A percentile compares a stretch with the other conserved stretches of the same genome.
These are phyloP conservation scores for Adelognathus sp. DNA, from an alignment of 2,888 invertebrate genomes.

Conservation along the genomic window DNA sequence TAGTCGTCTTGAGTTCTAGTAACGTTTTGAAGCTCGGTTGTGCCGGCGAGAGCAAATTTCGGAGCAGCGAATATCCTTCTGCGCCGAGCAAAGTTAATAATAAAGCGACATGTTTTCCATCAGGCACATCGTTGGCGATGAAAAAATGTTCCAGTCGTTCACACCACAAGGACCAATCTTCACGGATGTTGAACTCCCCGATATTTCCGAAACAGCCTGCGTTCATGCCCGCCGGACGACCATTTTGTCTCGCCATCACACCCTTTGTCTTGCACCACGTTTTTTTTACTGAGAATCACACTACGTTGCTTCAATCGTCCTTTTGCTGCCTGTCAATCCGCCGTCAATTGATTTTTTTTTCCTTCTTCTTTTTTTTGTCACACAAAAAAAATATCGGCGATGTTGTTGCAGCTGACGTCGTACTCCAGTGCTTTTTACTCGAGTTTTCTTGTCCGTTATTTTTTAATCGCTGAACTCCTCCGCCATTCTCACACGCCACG, in stretches of 20 bases:
- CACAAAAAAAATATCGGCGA: background rate
- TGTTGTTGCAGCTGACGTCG: background rate
- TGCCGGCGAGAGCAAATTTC: conserved; percentile 52
- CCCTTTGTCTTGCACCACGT: too few species aligned
- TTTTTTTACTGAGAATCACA: too few species aligned
- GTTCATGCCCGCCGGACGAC: background rate
- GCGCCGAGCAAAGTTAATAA: conserved; percentile 44
- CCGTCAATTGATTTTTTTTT: background rate
- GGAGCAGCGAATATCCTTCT: conserved; percentile 43
- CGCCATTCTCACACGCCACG: background rate
- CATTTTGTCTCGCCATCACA: background rate
- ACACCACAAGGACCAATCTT: conserved; percentile 41
- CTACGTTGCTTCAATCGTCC: background rate
- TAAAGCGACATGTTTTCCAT: conserved; percentile 29
- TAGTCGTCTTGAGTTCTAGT: conserved; percentile 33
- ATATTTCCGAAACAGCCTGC: conserved; percentile 25
- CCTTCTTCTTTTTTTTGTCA: too few species aligned
- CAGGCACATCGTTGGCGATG: conserved; percentile 40
- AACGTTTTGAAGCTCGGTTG: conserved; percentile 42
- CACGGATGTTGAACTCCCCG: conserved; percentile 26
- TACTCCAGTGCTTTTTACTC: background rate
- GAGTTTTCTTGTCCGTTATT: background rate
- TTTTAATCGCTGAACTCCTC: too few species aligned
- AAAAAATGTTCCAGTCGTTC: conserved; percentile 53
- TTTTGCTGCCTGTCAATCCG: background rate